Evolutionary conservation across 2,797 vertebrate species (phyloP), one percentile per base, ranked within the genome.

Genomic region (Falco naumanni): DNA sequence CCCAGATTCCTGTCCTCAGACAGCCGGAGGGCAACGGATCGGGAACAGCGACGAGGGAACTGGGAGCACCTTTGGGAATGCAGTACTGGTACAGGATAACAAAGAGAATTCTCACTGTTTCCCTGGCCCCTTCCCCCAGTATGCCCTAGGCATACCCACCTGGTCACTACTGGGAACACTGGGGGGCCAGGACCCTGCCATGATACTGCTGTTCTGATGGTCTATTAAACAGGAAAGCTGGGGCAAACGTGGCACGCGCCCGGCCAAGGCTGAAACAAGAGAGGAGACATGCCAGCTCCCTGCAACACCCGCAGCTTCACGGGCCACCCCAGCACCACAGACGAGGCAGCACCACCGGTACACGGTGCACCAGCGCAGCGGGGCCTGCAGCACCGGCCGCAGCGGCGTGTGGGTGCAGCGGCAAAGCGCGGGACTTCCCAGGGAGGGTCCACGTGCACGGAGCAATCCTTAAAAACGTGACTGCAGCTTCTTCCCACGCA

Each of bases 371-470:
- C 51, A 47, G 33, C 4, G 31, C 75, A 66, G 77, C 37, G 24
- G 34, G 13, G 39, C 16, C 31, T 50, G 81, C 72, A 43, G 54
- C 15, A 3, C 43, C 3, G 16, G 43, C 47, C 51, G 4, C 39
- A 11, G 34, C 2, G 1, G 31, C 3, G 18, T 5, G 31, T 53
- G 34, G 17, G 31, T 19, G 4, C 39, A 11, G 34, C 2, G 1
- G 28, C 2, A 16, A 54, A 29, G 10, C 7, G 2, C 0, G 0
- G 65, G 9, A 22, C 51, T 63, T 63, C 48, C 18, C 9, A n/a
- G 31, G 43, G 5, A 54, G 5, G 66, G 33, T 9, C 57, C 2
- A 4, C 15, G 56, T 11, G 16, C 3, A 1, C 1, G 19, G 7
- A 68, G 37, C 57, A 43, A 51, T 11, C 56, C 20, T 63, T 56